Evolutionary conservation across 2,113 vertebrate genomes (phyloP).

Genomic region (Sinocyclocheilus grahami): DNA sequence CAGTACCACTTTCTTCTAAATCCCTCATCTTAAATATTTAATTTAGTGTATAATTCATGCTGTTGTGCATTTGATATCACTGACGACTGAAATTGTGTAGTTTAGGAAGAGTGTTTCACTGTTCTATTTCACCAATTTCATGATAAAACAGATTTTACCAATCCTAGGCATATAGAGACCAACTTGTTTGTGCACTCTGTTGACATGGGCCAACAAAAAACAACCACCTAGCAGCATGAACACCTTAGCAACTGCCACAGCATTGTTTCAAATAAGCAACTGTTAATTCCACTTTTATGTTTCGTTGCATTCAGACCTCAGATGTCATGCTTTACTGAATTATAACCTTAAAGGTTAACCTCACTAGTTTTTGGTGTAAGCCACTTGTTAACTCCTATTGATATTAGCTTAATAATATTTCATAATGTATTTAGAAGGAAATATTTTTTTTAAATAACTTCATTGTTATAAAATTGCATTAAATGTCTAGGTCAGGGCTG

Average conservation of each 20-base stretch:
- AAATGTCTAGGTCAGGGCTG: neutral
- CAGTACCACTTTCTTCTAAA: no score
- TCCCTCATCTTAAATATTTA: neutral
- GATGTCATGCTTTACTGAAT: neutral
- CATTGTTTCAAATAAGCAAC: neutral
- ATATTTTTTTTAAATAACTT: neutral
- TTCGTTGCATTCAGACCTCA: neutral
- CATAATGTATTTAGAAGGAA: neutral
- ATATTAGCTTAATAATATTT: neutral
- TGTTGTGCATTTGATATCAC: neutral
- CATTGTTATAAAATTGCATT: neutral
- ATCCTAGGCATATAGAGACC: neutral
- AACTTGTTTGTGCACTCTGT: no score
- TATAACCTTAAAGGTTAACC: neutral
- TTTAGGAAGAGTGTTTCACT: neutral
- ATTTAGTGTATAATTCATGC: neutral
- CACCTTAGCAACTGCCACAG: neutral
- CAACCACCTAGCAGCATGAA: no score
- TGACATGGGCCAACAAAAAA: no score
- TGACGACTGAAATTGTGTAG: no score
- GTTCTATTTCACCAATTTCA: neutral
- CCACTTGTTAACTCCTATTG: neutral
- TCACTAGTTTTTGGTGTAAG: neutral
- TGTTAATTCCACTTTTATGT: neutral
- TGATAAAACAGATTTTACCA: neutral